A percentile compares a stretch with the other conserved stretches of the same genome.
Conservation (phyloP, 2,797 vertebrate species). For the Pangasius mekongensis region DNA sequence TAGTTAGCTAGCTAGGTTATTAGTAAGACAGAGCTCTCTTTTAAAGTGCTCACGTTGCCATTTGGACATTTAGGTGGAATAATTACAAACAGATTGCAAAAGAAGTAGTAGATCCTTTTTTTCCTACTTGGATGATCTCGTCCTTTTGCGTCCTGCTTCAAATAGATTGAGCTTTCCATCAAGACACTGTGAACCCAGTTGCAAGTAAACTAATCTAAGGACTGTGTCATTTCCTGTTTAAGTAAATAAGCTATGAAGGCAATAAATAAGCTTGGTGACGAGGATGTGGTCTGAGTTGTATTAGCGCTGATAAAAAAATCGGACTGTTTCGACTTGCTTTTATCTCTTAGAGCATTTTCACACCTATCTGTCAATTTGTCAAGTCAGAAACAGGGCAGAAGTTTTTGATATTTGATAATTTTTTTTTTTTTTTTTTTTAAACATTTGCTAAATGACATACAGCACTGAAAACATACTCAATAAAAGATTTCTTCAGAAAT, state of each 20-base stretch:
- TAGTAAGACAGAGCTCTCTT: neutral
- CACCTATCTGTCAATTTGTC: neutral
- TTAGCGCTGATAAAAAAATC: neutral
- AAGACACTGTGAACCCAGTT: neutral
- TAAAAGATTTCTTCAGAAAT: neutral
- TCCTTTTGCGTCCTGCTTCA: neutral
- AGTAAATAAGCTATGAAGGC: neutral
- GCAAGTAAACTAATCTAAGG: neutral
- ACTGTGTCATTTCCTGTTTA: conserved; percentile 6
- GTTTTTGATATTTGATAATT: neutral
- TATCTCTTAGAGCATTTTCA: neutral
- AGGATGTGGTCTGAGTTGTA: conserved; percentile 2
- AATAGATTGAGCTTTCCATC: neutral
- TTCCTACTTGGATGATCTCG: neutral
- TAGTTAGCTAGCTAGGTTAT: neutral
- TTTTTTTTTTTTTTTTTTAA: neutral
- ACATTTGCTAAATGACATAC: neutral
- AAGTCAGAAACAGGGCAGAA: too few species aligned
- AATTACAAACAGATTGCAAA: too few species aligned
- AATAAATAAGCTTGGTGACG: neutral
- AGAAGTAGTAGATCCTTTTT: neutral
- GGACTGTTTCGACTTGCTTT: neutral
- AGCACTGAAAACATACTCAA: neutral
- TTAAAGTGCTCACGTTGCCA: neutral
- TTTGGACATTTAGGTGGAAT: too few species aligned